Evolutionary conservation across 2,113 vertebrate species (phyloP), one percentile per base, ranked within the genome.

Genomic region (Cichladusa arquata): DNA sequence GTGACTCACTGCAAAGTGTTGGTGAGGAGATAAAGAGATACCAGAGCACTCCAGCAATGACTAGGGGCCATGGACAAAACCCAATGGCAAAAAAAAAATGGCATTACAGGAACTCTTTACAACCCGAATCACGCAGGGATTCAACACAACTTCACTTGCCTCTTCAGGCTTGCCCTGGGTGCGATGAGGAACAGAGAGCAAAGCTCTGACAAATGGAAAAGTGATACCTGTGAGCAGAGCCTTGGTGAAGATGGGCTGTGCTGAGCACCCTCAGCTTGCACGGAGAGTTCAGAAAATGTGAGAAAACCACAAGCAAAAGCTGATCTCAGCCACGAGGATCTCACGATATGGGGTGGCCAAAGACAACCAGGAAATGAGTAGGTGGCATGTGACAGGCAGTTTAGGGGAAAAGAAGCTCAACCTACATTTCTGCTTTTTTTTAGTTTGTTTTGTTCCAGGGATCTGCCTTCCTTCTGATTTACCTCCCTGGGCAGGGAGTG

Each of bases 341-440:
- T 81, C 58, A 80, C 38, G 29, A 13, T 13, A 51, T 4, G 12
- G 26, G 42, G 38, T 81, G 90, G 78, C 91, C 96, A 92, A 51
- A 93, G 90, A 54, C 10, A 92, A 54, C 64, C 38, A 74, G 82
- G 92, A 97, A 94, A 90, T 12, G 51, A 65, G 90, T 50, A 83
- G 85, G 85, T 73, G 66, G 85, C 74, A 80, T 47, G 34, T 77
- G 82, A 90, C 74, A 83, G 83, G 86, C 76, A 83, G 86, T 51
- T 90, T 38, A 5, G 42, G 33, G 53, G 62, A 14, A 44, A 38
- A 36, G 48, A 24, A 60, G 23, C 51, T 71, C 91, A 88, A 83
- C 80, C 92, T 78, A 74, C 76, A 50, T 65, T 84, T 85, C 57
- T 50, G 28, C 50, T 47, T 86, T 83, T 38, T 86, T 83, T 80